Conservation (phyloP, 2,797 vertebrate genomes). For the Sebastes aleutianus region DNA sequence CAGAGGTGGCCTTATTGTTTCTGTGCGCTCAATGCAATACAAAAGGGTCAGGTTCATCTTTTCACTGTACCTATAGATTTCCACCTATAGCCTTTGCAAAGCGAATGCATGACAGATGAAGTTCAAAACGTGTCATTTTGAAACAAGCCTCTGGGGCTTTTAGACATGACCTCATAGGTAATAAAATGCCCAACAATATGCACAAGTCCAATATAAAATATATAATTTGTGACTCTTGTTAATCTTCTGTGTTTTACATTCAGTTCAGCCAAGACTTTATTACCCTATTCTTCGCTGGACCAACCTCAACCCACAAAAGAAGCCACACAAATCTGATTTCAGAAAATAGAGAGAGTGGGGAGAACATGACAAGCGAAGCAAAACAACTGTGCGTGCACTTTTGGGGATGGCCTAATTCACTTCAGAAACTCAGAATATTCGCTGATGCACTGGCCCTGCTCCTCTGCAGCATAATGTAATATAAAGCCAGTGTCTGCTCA, state of each 20-base stretch:
- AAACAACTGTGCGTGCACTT: conserved; percentile 75
- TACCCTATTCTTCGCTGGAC: conserved; percentile 61
- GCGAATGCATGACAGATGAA: neutral
- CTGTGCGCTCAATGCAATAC: conserved; percentile 1
- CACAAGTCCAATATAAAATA: conserved; percentile 46
- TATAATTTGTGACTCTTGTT: conserved; percentile 57
- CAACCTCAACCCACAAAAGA: conserved; percentile 75
- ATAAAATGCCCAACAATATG: conserved; percentile 48
- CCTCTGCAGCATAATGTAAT: conserved; percentile 72
- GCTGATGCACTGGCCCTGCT: conserved; percentile 75
- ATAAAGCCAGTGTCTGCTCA: conserved; percentile 74
- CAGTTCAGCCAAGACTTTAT: conserved; percentile 60
- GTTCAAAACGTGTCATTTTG: conserved; percentile 23
- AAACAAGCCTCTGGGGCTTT: conserved; percentile 9
- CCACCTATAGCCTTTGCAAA: neutral
- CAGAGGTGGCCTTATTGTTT: conserved; percentile 2
- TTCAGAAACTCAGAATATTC: conserved; percentile 79
- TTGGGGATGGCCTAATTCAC: conserved; percentile 76
- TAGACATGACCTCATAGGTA: conserved; percentile 59
- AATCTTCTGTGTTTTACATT: conserved; percentile 61
- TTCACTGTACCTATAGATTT: conserved; percentile 20
- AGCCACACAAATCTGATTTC: conserved; percentile 76
- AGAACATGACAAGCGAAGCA: conserved; percentile 69
- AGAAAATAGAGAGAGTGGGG: conserved; percentile 59
- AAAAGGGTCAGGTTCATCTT: conserved; percentile 13